A percentile compares a stretch with the other conserved stretches of the same genome.
phyloP scores from a whole-genome alignment of 2,797 vertebrate genomes.

The Acrossocheilus wenchowensis region DNA sequence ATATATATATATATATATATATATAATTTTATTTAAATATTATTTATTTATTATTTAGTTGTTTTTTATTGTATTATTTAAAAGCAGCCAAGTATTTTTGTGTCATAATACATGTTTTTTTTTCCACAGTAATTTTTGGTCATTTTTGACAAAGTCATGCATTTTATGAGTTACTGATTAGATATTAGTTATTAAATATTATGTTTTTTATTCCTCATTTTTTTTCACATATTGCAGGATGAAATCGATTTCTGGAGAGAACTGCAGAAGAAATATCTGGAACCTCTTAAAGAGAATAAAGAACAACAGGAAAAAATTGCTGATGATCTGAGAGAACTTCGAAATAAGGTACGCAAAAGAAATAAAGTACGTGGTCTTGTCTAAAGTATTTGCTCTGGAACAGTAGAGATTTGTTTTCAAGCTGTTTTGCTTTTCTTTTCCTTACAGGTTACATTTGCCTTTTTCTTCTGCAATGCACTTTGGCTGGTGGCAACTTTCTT shows the following conservation, averaged over 20 bases:
- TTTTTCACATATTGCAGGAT: slow-evolving; percentile 56
- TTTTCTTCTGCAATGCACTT: slow-evolving; percentile 63
- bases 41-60: neutral
- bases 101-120: too few relatives aligned
- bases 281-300: slow-evolving; percentile 70
- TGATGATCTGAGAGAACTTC: slow-evolving; percentile 64
- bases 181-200: neutral
- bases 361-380: neutral
- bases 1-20: too few relatives aligned
- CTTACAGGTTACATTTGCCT: slow-evolving; percentile 59
- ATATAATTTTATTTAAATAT: too few relatives aligned
- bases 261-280: slow-evolving; percentile 66
- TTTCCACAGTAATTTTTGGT: too few relatives aligned
- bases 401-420: neutral
- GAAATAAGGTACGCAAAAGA: slow-evolving; percentile 70
- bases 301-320: slow-evolving; percentile 63
- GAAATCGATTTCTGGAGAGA: slow-evolving; percentile 69
- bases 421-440: slow-evolving; percentile 7
- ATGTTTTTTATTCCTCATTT: neutral
- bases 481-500: slow-evolving; percentile 67
- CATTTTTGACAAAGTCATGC: too few relatives aligned
- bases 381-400: neutral
- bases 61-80: neutral
- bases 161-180: neutral
- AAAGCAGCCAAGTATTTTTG: too few relatives aligned